These are phyloP conservation scores for Drosophila funebris DNA, from an alignment of 1,140 invertebrate genomes.

Conservation along the genomic window DNA sequence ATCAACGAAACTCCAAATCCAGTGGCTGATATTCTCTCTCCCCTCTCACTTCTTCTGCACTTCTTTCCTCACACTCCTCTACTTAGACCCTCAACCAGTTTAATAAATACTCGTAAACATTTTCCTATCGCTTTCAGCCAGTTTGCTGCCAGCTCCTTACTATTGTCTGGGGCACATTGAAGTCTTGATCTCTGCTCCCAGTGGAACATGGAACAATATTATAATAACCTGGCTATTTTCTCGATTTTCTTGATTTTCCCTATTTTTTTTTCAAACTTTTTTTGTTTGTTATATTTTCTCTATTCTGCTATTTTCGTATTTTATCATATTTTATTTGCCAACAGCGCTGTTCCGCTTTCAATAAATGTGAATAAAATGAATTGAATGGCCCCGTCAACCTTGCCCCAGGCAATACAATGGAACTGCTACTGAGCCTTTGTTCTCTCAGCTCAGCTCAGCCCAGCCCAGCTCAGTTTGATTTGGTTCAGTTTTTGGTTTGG, in stretches of 20 bases:
- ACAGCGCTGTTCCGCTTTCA: slow-evolving; percentile 60
- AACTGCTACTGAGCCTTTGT: slow-evolving; percentile 19
- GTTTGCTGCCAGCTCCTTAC: slow-evolving; percentile 3
- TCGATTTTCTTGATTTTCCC: slow-evolving; percentile 1
- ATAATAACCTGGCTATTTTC: slow-evolving; percentile 31
- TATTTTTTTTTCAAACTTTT: background rate
- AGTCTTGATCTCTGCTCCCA: slow-evolving; percentile 50
- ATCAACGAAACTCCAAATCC: too few species aligned
- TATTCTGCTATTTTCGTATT: slow-evolving; percentile 41
- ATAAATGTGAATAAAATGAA: slow-evolving; percentile 72
- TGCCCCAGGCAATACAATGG: slow-evolving; percentile 40
- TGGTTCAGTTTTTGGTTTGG: slow-evolving; percentile 40
- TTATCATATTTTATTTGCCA: slow-evolving; percentile 67
- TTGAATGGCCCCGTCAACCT: slow-evolving; percentile 64
- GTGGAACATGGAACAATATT: slow-evolving; percentile 37
- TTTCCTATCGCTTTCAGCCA: slow-evolving; percentile 1
- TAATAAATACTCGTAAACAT: slow-evolving; percentile 2
- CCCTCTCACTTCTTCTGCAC: background rate
- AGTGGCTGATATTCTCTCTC: too few species aligned
- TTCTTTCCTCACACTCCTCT: too few species aligned
- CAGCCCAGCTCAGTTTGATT: background rate
- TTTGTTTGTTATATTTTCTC: background rate
- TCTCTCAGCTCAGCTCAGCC: slow-evolving; percentile 2
- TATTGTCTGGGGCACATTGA: slow-evolving; percentile 13
- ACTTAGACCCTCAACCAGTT: background rate